A percentile compares a stretch with the other conserved stretches of the same genome.
These are phyloP conservation scores for Ageneiosus marmoratus DNA, from an alignment of 2,113 vertebrate genomes.

Conservation along the genomic window DNA sequence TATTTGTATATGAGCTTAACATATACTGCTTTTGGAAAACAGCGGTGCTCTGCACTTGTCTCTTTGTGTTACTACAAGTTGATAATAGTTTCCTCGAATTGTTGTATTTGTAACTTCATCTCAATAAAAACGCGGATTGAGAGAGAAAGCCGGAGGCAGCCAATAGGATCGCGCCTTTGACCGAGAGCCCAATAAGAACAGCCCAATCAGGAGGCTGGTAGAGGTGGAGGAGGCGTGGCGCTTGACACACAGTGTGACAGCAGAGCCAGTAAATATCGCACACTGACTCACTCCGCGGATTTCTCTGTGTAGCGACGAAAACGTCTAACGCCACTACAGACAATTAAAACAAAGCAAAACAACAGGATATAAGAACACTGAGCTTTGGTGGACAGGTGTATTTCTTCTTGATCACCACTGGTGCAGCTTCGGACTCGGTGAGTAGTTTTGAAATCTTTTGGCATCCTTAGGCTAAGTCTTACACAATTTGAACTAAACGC, in stretches of 20 bases:
- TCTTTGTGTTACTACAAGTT: constrained; percentile 5
- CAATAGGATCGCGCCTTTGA: constrained; percentile 44
- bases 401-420: not conserved
- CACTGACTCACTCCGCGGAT: not conserved
- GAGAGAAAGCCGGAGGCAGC: constrained; percentile 26
- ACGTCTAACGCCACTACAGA: not conserved
- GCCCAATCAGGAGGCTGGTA: not conserved
- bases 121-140: constrained; percentile 30
- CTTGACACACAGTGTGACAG: constrained; percentile 43
- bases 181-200: constrained; percentile 52
- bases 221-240: constrained; percentile 45
- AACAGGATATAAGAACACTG: not conserved
- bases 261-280: constrained; percentile 35
- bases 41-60: not conserved
- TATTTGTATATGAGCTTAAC: not conserved
- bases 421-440: constrained; percentile 26
- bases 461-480: not conserved
- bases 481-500: too few species aligned
- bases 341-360: not conserved
- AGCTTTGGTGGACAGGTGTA: not conserved
- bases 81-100: constrained; percentile 42
- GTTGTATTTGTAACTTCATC: constrained; percentile 51
- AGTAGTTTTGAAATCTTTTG: not conserved
- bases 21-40: not conserved
- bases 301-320: not conserved